Base-by-base conservation (phyloP, 1,140 invertebrate genomes). In the Drosophila arawakana region DNA sequence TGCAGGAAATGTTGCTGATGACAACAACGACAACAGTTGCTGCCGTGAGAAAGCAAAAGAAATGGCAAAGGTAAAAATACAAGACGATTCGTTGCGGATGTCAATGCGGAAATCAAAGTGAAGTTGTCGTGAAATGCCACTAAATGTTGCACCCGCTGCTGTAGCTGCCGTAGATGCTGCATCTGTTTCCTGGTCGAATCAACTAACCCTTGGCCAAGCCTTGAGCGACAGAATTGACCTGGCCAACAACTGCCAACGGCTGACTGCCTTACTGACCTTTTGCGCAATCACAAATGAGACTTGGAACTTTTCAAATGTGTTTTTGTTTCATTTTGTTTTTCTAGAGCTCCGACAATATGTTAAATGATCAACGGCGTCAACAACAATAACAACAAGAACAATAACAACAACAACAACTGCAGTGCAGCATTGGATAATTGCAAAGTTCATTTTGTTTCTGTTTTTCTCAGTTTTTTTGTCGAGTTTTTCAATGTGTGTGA, bases 111-210 rank as follows among this genome's bases (percentile, higher is more conserved):
- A 85, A 85, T 81, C 69, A 46, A 55, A n/a, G 10, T 72, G 55
- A 77, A 81, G 72, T 82, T 82, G 83, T 88, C 82, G 80, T 82
- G 83, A 86, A 86, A 82, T 86, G 79, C 76, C 83, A 76, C 62
- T 79, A 81, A 81, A 75, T 69, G 82, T 75, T 62, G 59, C 66
- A 9, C 62, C 39, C 37, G 7, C 35, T 18, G 62, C 30, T 30
- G 57, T 21, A 30, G 7, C n/a, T 30, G 25, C 7, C 11, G 61
- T 37, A 35, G 58, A 25, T 37, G 15, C 13, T 49, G 21, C 46
- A 60, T 43, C 25, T 34, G 67, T 37, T 74, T 75, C 73, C 73
- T 75, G 67, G 67, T 75, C 43, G 21, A 39, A 13, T 3, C 13
- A 37, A 55, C 39, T 46, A 71, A 71, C 59, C 68, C 60, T 71